phyloP scores from a whole-genome alignment of 2,113 vertebrate genomes.

The Cololabis saira region DNA sequence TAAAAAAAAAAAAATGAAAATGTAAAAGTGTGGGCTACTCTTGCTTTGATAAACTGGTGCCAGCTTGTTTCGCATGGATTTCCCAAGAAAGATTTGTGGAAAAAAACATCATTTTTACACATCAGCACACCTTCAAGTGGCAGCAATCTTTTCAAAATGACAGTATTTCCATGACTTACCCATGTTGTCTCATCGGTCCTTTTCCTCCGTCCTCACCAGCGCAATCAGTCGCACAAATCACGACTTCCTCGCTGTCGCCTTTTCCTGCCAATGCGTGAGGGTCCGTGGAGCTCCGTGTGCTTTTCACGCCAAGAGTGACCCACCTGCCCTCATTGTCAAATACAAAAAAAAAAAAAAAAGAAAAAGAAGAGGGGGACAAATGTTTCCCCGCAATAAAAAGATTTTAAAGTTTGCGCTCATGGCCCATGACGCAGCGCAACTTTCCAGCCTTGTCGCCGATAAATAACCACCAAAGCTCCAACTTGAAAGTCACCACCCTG shows the following conservation, averaged over 20 bases:
- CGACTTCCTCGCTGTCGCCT: slow-evolving; percentile 48
- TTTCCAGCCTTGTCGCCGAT: slow-evolving; percentile 39
- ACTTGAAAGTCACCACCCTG: slow-evolving; percentile 35
- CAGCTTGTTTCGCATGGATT: slow-evolving; percentile 20
- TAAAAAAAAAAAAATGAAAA: too few relatives aligned
- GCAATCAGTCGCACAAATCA: slow-evolving; percentile 65
- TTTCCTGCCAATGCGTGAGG: slow-evolving; percentile 38
- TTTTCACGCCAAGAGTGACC: slow-evolving; percentile 53
- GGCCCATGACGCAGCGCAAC: slow-evolving; percentile 59
- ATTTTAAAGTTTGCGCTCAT: slow-evolving; percentile 61
- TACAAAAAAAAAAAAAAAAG: slow-evolving; percentile 7
- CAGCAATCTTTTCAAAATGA: slow-evolving; percentile 5
- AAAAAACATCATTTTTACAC: neutral
- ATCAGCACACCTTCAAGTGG: slow-evolving; percentile 24
- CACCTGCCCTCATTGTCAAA: slow-evolving; percentile 62
- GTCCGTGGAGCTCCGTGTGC: slow-evolving; percentile 24
- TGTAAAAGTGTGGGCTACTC: too few relatives aligned
- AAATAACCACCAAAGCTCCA: slow-evolving; percentile 29
- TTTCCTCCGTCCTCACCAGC: slow-evolving; percentile 49
- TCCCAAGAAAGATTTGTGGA: neutral
- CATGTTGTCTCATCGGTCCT: slow-evolving; percentile 74
- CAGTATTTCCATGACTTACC: slow-evolving; percentile 54
- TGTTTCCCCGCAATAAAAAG: neutral
- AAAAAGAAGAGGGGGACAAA: neutral
- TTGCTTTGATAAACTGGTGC: neutral